phyloP scores from a whole-genome alignment of 53 echinoderm and acorn worm genomes.

The Astropecten irregularis region DNA sequence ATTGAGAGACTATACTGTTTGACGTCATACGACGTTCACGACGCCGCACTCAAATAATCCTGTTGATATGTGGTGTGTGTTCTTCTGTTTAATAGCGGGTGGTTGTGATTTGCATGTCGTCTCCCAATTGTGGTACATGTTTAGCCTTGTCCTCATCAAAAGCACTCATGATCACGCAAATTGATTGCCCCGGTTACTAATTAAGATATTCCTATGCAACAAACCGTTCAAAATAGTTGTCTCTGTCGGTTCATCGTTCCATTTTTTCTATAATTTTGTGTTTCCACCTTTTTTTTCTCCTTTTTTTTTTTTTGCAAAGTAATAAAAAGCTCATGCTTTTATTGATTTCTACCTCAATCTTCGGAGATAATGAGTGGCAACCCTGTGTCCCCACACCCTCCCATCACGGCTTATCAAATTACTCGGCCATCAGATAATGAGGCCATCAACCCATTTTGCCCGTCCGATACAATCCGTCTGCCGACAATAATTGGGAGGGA shows the following conservation, averaged over 20 bases:
- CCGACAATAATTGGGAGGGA: constrained; percentile 45
- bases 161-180: background rate
- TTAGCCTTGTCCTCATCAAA: too few species aligned
- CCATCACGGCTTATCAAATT: constrained; percentile 23
- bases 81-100: too few species aligned
- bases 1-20: too few species aligned
- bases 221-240: background rate
- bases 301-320: too few species aligned
- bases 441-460: constrained; percentile 31
- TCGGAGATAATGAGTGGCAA: background rate
- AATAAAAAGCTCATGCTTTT: background rate
- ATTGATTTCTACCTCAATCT: background rate
- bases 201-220: background rate
- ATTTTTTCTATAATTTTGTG: background rate
- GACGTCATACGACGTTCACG: too few species aligned
- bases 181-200: background rate
- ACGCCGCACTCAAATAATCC: too few species aligned
- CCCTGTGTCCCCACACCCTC: constrained; percentile 16
- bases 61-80: too few species aligned
- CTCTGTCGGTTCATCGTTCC: background rate
- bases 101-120: too few species aligned
- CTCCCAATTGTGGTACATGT: too few species aligned
- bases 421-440: constrained; percentile 31
- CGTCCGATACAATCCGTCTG: constrained; percentile 5
- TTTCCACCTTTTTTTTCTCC: background rate